Evolutionary conservation across 2,888 invertebrate genomes (phyloP).

Genomic region (Thecophora atra): DNA sequence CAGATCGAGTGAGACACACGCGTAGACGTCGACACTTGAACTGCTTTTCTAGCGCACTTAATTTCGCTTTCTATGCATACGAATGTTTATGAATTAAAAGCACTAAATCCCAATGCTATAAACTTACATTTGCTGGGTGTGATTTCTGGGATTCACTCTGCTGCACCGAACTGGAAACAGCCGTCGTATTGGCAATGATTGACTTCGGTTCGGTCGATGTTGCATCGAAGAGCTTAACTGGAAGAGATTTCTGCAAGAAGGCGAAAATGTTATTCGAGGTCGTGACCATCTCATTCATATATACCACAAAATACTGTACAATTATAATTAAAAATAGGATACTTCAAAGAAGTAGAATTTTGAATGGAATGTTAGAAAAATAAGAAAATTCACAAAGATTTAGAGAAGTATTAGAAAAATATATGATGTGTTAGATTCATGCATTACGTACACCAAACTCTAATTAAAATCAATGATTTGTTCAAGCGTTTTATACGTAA

Average conservation of each 20-base stretch:
- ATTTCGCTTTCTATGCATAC: slow-evolving; percentile 1
- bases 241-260: slow-evolving; percentile 12
- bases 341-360: no score
- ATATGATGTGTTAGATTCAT: no score
- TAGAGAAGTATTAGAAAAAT: no score
- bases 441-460: no score
- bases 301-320: no score
- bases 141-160: neutral
- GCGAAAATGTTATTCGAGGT: neutral
- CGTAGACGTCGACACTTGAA: slow-evolving; percentile 42
- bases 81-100: neutral
- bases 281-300: no score
- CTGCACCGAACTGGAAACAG: neutral
- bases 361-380: no score
- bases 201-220: neutral
- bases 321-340: no score
- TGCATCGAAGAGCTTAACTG: slow-evolving; percentile 4
- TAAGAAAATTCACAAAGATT: no score
- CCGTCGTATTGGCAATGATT: neutral
- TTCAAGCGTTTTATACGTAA: no score
- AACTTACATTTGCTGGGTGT: neutral
- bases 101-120: no score
- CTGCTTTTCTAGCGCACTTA: neutral
- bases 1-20: slow-evolving; percentile 48
- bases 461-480: no score